Evolutionary conservation across 2,888 invertebrate species (phyloP), one percentile per base, ranked within the genome.

Genomic region (Gisinianus flammeolus): DNA sequence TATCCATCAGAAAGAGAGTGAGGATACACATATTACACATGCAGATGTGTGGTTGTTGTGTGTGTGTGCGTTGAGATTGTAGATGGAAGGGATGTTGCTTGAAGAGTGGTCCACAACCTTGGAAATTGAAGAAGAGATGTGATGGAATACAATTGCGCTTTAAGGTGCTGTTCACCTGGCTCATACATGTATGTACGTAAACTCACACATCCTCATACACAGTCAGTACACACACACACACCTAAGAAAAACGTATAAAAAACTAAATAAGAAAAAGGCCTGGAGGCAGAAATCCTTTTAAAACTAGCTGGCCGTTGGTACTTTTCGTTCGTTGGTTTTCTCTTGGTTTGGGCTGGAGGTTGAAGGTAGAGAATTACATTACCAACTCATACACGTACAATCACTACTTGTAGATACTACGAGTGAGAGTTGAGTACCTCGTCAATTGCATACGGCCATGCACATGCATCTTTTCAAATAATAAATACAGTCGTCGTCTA

Each of bases 101-200:
- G 31, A 31, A 16, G 28, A 66, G 30, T 56, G 71, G 71, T 71
- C 71, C 71, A 54, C 71, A 71, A 71, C 71, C 71, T 71, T 71
- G 71, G 71, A 71, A 71, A 58, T 52, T 22, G 26, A 30, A 71
- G 56, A 71, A 28, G 30, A 69, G 56, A 71, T 54, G 71, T 71
- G 71, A 56, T 56, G 56, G 71, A 71, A 71, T 26, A 71, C 71
- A 71, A 71, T 71, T 71, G 56, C 24, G 54, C 71, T 71, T 71
- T 71, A 71, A 71, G 71, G 71, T 71, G 71, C 71, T 71, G 71
- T 71, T 71, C 71, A 71, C 71, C 71, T 71, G 71, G 56, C 22
- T 24, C 58, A 30, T 30, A n/a, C 24, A 35, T 6, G n/a, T n/a
- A 24, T 69, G 52, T 52, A 26, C 4, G 26, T 24, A 24, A 24